A percentile compares a stretch with the other conserved stretches of the same genome.
phyloP scores from a whole-genome alignment of 2,888 invertebrate species.

The Rotaria socialis region DNA sequence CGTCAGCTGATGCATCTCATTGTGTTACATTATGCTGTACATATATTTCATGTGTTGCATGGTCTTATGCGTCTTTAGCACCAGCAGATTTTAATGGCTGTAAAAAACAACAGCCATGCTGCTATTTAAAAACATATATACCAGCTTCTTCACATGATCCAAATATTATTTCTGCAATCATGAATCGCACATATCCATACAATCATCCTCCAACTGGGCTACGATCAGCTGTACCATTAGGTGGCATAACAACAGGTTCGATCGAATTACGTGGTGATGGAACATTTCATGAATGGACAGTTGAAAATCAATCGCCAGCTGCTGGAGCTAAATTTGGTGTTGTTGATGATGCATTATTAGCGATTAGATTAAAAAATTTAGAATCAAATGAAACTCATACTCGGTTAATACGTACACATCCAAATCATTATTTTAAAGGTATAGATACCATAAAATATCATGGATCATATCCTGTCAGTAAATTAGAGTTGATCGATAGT shows the following conservation, averaged over 20 bases:
- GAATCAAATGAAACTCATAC: not conserved
- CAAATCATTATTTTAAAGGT: not conserved
- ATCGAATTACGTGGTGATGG: constrained; percentile 41
- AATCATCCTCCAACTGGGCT: not conserved
- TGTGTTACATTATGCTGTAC: not conserved
- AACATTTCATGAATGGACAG: constrained; percentile 41
- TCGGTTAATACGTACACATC: not conserved
- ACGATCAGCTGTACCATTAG: not conserved
- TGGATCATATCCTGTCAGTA: not conserved
- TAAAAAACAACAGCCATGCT: not conserved
- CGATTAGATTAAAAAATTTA: not conserved
- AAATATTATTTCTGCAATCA: not conserved
- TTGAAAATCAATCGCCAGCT: constrained; percentile 38
- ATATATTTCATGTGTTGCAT: not conserved
- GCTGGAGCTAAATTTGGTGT: constrained; percentile 11
- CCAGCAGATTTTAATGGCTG: not conserved
- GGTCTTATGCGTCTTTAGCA: not conserved
- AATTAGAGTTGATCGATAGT: not conserved
- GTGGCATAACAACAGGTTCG: constrained; percentile 27
- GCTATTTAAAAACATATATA: not conserved
- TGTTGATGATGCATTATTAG: not conserved
- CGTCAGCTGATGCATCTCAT: not conserved
- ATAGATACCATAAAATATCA: not conserved
- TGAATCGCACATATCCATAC: not conserved
- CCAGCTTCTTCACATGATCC: not conserved